phyloP scores from a whole-genome alignment of 1,140 invertebrate genomes.

The Phthorimaea operculella region DNA sequence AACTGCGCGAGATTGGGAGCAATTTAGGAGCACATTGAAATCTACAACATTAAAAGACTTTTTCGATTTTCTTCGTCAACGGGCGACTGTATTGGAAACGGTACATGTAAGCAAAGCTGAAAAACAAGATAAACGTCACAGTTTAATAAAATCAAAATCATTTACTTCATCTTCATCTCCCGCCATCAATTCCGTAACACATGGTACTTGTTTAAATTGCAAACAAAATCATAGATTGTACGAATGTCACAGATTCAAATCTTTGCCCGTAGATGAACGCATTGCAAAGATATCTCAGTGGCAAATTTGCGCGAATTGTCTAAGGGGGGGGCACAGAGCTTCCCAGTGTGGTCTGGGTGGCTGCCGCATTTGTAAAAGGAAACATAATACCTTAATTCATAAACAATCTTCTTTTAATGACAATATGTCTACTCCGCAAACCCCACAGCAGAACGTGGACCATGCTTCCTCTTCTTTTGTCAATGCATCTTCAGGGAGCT shows the following conservation, averaged over 20 bases:
- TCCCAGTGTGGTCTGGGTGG: constrained; percentile 4
- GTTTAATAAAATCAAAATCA: not conserved
- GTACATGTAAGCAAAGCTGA: not conserved
- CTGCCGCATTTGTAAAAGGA: constrained; percentile 10
- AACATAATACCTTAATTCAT: constrained; percentile 6
- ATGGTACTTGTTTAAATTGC: not conserved
- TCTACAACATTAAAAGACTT: not conserved
- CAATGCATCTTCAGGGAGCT: too few relatives aligned
- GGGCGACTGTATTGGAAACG: constrained; percentile 3
- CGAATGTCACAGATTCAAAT: constrained; percentile 8
- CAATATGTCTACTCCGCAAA: not conserved
- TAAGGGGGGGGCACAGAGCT: constrained; percentile 2
- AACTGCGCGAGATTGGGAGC: not conserved
- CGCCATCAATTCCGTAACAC: not conserved
- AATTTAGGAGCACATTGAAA: not conserved
- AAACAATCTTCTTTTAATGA: not conserved
- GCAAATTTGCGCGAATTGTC: constrained; percentile 7
- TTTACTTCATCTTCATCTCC: not conserved
- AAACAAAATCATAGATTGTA: constrained; percentile 10
- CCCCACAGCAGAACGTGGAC: not conserved
- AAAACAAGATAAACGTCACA: not conserved
- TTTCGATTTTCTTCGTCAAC: constrained; percentile 5
- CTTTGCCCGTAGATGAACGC: constrained; percentile 6
- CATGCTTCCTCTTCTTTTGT: not conserved
- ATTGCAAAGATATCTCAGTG: constrained; percentile 7